Base-by-base conservation (phyloP, 30 jellyfish, hydroid and myxozoan genomes). In the Morbakka virulenta region DNA sequence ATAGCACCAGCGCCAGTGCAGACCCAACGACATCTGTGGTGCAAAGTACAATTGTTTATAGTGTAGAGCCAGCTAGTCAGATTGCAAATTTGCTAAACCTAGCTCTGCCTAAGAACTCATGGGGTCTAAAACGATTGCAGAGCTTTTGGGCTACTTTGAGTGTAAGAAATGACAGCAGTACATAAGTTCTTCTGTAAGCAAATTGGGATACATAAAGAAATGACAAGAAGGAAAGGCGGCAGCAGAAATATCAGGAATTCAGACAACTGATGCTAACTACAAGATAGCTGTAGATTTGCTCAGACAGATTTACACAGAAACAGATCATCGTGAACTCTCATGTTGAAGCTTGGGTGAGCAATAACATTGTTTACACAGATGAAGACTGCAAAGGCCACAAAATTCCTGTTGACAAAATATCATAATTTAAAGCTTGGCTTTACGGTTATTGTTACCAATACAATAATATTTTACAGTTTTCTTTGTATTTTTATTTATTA, bases 81-180 rank as follows among this genome's bases (percentile, higher is more conserved):
- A 72, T 48, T 36, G 73, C 84, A 28, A 48, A 72, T 32, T 50
- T 72, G 74, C 84, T 61, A 33, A 72, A 51, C 30, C 74, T 36
- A 21, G 62, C 32, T 25, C 26, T 72, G 36, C 84, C 84, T 20
- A 72, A 72, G 27, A 28, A 17, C 52, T 61, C 74, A 4, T 74
- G 85, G 48, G 77, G 61, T 28, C 77, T 76, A 17, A 74, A 48
- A 31, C 20, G 61, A 41, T 74, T 74, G 85, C 85, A 74, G 22
- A 66, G 61, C 52, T 74, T 51, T 51, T 74, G 85, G 85, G 85
- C 52, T 36, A 61, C 85, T n/a, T 74, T 74, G 33, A 65, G 41
- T 26, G 22, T 52, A n/a, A n/a, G n/a, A n/a, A n/a, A n/a, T n/a
- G n/a, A n/a, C n/a, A n/a, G 34, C 33, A 11, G 48, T 22, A n/a